Evolutionary conservation across 2,888 invertebrate species (phyloP).

Genomic region (Lottia gigantea): DNA sequence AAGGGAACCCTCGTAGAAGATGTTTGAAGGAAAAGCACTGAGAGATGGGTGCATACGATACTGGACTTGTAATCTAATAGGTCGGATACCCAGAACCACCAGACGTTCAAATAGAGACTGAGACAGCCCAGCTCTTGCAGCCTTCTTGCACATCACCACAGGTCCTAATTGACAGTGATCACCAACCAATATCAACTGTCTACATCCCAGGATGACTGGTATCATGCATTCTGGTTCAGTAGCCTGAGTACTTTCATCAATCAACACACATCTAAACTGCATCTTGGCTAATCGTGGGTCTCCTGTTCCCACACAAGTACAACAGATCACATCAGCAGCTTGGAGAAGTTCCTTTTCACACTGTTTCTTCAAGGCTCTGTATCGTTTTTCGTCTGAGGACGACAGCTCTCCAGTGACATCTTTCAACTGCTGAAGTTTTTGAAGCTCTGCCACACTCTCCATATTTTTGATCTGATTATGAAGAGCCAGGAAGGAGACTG

Average conservation of each 20-base stretch:
- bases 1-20: conserved; percentile 98
- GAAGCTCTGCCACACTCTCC: conserved; percentile 88
- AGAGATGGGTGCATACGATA: conserved; percentile 99
- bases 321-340: conserved; percentile 98
- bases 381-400: conserved; percentile 93
- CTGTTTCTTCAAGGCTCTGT: conserved; percentile 87
- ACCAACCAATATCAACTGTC: conserved; percentile 96
- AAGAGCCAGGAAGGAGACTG: conserved; percentile 93
- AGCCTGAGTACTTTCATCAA: conserved; percentile 97
- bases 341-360: conserved; percentile 84
- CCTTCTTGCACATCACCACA: conserved; percentile 99
- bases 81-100: conserved; percentile 95
- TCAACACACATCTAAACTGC: conserved; percentile 94
- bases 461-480: conserved; percentile 97
- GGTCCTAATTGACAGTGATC: conserved; percentile 99
- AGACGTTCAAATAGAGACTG: conserved; percentile 97
- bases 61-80: conserved; percentile 92
- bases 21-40: conserved; percentile 97
- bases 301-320: conserved; percentile 98
- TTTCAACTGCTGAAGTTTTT: conserved; percentile 94
- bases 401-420: conserved; percentile 98
- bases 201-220: conserved; percentile 95
- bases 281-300: conserved; percentile 92
- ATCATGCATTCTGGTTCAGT: conserved; percentile 98
- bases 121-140: conserved; percentile 94